Evolutionary conservation across 2,113 vertebrate genomes (phyloP).

Genomic region (Orycteropus afer): DNA sequence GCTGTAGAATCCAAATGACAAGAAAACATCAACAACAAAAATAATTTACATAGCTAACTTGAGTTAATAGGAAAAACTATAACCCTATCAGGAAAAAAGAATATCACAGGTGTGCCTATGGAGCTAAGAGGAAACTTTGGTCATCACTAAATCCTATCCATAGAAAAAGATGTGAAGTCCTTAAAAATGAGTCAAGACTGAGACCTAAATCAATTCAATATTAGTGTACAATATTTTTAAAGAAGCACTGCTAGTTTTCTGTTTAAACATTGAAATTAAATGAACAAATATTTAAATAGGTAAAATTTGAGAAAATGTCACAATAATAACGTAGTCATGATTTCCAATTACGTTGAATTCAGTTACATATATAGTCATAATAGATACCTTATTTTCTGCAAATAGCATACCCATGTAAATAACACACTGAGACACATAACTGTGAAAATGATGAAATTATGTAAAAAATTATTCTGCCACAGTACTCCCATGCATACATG

Average conservation of each 20-base stretch:
- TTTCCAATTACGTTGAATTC: background rate
- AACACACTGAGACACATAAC: background rate
- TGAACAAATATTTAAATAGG: background rate
- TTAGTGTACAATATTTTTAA: constrained; percentile 1
- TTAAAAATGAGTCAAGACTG: background rate
- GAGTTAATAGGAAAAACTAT: background rate
- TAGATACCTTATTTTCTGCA: background rate
- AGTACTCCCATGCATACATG: too few species aligned
- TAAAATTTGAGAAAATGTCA: background rate
- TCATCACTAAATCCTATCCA: background rate
- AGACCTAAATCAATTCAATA: background rate
- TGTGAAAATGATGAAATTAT: background rate
- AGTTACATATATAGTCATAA: background rate
- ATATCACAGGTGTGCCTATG: background rate
- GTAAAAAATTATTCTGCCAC: background rate
- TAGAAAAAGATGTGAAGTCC: background rate
- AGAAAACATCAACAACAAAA: constrained; percentile 5
- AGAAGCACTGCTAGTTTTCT: background rate
- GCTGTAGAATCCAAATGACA: background rate
- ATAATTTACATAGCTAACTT: background rate
- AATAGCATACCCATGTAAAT: background rate
- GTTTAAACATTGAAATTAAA: constrained; percentile 13
- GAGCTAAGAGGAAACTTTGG: background rate
- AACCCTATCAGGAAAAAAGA: background rate
- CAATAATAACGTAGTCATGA: background rate